Percentiles rank a stretch among this genome's conserved stretches.
These are phyloP conservation scores for Ernsta delagoae DNA, from an alignment of 2,888 invertebrate genomes.

Conservation along the genomic window DNA sequence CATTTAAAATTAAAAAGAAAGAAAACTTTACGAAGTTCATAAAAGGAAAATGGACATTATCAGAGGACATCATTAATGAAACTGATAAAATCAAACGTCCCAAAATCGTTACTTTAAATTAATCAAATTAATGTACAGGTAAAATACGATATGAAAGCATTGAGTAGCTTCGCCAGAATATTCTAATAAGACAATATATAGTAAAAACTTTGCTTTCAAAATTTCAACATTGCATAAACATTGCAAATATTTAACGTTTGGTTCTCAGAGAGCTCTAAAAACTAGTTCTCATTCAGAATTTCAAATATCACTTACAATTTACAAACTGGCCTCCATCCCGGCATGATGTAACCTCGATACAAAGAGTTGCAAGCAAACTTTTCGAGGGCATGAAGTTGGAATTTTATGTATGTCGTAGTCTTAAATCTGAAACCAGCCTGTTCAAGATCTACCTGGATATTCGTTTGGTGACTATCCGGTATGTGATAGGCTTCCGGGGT, in stretches of 20 bases:
- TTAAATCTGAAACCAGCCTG: not conserved
- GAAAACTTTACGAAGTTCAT: too few species aligned
- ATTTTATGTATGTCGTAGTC: not conserved
- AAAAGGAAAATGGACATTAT: too few species aligned
- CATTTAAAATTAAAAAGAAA: too few species aligned
- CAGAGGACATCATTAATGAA: too few species aligned
- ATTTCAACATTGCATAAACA: not conserved
- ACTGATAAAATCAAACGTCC: too few species aligned
- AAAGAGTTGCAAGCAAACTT: conserved; percentile 6
- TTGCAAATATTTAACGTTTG: not conserved
- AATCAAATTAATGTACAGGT: too few species aligned
- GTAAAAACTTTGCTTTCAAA: not conserved
- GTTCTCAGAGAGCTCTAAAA: not conserved
- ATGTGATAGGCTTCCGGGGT: too few species aligned
- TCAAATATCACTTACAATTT: conserved; percentile 10
- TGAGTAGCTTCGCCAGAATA: not conserved
- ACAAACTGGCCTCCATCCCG: not conserved
- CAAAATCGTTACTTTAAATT: too few species aligned
- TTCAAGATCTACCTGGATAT: not conserved
- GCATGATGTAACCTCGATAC: conserved; percentile 10
- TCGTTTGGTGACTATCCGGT: too few species aligned
- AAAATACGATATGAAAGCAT: too few species aligned
- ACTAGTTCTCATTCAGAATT: not conserved
- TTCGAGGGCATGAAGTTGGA: not conserved
- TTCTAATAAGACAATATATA: not conserved